Evolutionary conservation across 2,797 vertebrate species (phyloP).

Genomic region (Podarcis siculus): DNA sequence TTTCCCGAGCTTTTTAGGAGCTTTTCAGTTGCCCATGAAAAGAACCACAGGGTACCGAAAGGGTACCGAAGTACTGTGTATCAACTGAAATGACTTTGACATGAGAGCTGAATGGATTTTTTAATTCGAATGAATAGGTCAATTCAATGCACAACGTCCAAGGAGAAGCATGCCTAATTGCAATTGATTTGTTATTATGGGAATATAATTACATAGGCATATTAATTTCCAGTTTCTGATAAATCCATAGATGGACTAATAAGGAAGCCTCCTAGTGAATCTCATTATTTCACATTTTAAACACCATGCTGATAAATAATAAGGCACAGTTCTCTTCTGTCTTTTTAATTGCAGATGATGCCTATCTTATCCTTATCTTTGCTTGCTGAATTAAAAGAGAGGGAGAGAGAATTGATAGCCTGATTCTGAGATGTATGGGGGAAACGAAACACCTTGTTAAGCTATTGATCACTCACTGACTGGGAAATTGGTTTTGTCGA

Average conservation of each 20-base stretch:
- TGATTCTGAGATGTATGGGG: background rate
- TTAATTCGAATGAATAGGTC: slow-evolving; percentile 2
- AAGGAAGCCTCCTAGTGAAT: slow-evolving; percentile 13
- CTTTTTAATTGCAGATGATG: background rate
- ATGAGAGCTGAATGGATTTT: background rate
- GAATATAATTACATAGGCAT: slow-evolving; percentile 18
- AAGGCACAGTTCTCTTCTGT: background rate
- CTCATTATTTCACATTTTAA: slow-evolving; percentile 7
- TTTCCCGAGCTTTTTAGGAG: background rate
- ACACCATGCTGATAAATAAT: slow-evolving; percentile 5
- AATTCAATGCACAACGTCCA: background rate
- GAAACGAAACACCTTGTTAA: background rate
- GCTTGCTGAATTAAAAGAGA: background rate
- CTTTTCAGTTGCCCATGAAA: background rate
- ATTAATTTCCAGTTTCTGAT: background rate
- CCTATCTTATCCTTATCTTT: background rate
- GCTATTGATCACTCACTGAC: background rate
- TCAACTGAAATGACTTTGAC: background rate
- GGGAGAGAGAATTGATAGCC: background rate
- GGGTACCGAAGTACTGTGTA: background rate
- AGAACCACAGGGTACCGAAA: background rate
- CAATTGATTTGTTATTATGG: slow-evolving; percentile 3
- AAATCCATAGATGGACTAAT: background rate
- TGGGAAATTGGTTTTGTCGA: background rate
- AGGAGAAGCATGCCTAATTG: background rate